A percentile compares a stretch with the other conserved stretches of the same genome.
These are phyloP conservation scores for Euzetes globulus DNA, from an alignment of 2,888 invertebrate genomes.

Conservation along the genomic window DNA sequence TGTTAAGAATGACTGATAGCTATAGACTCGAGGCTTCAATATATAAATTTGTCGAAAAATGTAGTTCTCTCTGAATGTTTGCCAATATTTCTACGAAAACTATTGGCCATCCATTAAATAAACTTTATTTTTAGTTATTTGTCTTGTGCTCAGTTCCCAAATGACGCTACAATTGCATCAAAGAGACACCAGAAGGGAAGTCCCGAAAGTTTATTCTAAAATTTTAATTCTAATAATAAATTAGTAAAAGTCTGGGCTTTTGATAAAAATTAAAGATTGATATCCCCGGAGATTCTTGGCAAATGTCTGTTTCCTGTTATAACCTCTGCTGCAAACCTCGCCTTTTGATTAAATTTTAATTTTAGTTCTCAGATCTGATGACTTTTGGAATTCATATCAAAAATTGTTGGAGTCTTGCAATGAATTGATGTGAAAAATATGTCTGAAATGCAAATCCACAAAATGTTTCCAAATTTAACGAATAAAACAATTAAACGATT, in stretches of 20 bases:
- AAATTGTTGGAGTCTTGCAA: no score
- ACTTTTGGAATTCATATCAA: no score
- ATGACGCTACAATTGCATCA: neutral
- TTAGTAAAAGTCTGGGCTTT: neutral
- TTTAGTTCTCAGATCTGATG: no score
- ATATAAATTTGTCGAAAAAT: neutral
- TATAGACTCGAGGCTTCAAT: neutral
- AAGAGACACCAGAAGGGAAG: neutral
- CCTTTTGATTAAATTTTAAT: no score
- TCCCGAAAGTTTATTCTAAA: neutral
- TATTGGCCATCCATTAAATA: neutral
- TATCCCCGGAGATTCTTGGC: no score
- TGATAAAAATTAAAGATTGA: neutral
- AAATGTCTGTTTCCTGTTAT: no score
- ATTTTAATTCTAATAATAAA: neutral
- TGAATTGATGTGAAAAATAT: no score
- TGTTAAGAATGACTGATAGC: neutral
- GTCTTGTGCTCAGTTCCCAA: neutral
- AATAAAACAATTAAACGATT: no score
- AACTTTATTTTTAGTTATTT: neutral
- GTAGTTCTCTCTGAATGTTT: neutral
- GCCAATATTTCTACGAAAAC: neutral
- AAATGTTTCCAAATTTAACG: no score
- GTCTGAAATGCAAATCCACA: no score
- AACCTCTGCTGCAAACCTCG: no score